phyloP scores from a whole-genome alignment of 2,797 vertebrate genomes.

The Tenualosa ilisha region DNA sequence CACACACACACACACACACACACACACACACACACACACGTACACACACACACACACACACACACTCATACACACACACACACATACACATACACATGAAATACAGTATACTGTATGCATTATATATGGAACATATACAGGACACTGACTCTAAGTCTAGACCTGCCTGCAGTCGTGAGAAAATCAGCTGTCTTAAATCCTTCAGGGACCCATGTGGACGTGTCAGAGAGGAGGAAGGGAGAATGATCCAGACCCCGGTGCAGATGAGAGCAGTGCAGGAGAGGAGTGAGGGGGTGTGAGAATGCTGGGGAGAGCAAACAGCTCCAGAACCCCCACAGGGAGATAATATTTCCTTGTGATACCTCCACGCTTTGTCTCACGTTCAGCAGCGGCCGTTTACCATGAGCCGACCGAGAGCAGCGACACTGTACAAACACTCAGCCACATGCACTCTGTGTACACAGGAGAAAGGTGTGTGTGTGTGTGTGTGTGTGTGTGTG shows the following conservation, averaged over 20 bases:
- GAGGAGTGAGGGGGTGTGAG: background rate
- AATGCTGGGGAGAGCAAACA: background rate
- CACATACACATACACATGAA: too few species aligned
- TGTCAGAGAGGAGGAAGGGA: background rate
- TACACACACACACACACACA: background rate
- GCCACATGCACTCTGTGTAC: background rate
- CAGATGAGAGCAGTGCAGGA: background rate
- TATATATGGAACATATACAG: too few species aligned
- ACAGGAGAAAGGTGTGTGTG: background rate
- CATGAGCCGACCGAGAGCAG: background rate
- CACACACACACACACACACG: background rate
- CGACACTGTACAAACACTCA: constrained; percentile 3
- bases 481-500: background rate
- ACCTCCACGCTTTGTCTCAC: background rate
- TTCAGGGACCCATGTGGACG: background rate
- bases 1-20: background rate
- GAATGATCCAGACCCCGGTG: background rate
- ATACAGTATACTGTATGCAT: too few species aligned
- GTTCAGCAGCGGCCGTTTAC: background rate
- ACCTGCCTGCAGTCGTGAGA: background rate
- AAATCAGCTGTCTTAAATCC: background rate
- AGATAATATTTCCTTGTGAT: background rate
- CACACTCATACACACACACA: background rate
- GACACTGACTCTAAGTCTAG: too few species aligned
- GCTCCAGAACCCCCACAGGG: background rate